phyloP scores from a whole-genome alignment of 2,113 vertebrate species.

The Phocoena phocoena region DNA sequence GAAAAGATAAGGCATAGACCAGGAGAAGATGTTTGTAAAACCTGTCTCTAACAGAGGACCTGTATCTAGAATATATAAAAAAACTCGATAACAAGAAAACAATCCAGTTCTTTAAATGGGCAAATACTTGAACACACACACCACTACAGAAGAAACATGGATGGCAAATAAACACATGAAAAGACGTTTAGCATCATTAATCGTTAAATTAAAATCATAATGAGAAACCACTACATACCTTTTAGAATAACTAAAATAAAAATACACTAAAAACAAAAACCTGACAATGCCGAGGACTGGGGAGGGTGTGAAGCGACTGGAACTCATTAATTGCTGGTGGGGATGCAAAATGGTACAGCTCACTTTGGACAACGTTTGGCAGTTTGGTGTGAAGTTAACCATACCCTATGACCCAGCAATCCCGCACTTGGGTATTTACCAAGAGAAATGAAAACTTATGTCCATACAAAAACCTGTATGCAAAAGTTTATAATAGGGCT shows the following conservation, averaged over 20 bases:
- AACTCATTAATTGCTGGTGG: not conserved
- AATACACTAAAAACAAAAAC: not conserved
- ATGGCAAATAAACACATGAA: not conserved
- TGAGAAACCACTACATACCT: not conserved
- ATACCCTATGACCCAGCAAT: not conserved
- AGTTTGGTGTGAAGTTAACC: not conserved
- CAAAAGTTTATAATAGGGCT: not conserved
- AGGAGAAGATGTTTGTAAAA: constrained; percentile 20
- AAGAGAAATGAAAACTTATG: not conserved
- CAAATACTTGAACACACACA: not conserved
- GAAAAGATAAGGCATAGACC: not conserved
- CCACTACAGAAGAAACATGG: not conserved
- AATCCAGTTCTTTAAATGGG: not conserved
- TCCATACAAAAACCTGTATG: not conserved
- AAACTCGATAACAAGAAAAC: constrained; percentile 12
- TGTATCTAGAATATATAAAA: not conserved
- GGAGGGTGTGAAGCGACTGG: not conserved
- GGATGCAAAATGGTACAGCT: not conserved
- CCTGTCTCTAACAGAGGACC: not conserved
- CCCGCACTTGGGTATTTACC: not conserved
- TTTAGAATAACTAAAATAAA: not conserved
- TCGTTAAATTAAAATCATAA: not conserved
- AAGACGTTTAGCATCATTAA: constrained; percentile 10
- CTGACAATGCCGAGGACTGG: not conserved
- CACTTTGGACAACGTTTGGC: not conserved